Percentiles rank a stretch among this genome's conserved stretches.
Conservation (phyloP, 2,888 invertebrate species). For the Cantharis rustica region DNA sequence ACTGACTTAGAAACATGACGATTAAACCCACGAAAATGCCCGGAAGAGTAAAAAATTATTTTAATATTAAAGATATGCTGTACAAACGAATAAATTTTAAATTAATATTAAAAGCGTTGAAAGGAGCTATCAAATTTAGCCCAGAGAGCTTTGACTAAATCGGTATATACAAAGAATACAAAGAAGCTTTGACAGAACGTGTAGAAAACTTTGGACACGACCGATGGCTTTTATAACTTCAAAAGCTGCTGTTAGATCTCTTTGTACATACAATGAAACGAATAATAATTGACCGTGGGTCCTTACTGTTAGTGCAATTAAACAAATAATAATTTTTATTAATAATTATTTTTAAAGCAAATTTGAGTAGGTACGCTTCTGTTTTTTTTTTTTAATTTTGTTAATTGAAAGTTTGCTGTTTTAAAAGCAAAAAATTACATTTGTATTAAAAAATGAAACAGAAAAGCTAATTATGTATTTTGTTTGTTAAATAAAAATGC, state of each 20-base stretch:
- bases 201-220: slow-evolving; percentile 4
- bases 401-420: neutral
- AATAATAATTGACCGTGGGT: neutral
- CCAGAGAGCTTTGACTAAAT: neutral
- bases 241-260: neutral
- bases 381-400: neutral
- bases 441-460: neutral
- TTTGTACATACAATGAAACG: neutral
- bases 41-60: neutral
- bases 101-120: neutral
- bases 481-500: neutral
- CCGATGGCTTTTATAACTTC: slow-evolving; percentile 2
- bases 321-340: neutral
- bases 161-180: slow-evolving; percentile 3
- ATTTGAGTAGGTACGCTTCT: neutral
- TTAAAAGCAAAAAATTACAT: neutral
- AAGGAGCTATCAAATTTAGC: neutral
- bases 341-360: neutral
- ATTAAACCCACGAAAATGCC: too few species aligned
- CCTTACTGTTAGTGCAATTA: neutral
- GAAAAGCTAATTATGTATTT: neutral
- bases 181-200: slow-evolving; percentile 3
- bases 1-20: too few species aligned
- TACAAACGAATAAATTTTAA: neutral
- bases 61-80: neutral